Percentiles rank a stretch among this genome's conserved stretches.
These are phyloP conservation scores for Globodera ellingtonae DNA, from an alignment of 1,140 invertebrate species.

Conservation along the genomic window DNA sequence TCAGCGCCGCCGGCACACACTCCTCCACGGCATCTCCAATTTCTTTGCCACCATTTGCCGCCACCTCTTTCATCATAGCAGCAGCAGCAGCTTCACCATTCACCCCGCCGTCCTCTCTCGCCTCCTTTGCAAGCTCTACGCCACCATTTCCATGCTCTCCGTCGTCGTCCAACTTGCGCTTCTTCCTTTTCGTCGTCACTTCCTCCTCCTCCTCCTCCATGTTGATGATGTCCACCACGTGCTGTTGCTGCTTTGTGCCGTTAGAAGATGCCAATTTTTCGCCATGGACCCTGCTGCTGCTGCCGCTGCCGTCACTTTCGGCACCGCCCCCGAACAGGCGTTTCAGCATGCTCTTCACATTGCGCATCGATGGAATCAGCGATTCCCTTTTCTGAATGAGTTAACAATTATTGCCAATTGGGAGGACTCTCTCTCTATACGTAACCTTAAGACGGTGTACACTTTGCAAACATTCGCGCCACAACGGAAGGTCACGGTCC, in stretches of 20 bases:
- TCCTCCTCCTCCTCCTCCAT: background rate
- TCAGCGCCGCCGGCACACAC: no score
- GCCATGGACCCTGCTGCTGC: background rate
- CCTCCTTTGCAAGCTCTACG: background rate
- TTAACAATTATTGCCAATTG: no score
- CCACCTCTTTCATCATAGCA: background rate
- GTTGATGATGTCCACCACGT: background rate
- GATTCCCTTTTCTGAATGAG: slow-evolving; percentile 27
- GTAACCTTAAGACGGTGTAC: slow-evolving; percentile 22
- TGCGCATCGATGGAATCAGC: slow-evolving; percentile 19
- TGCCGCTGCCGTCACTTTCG: background rate
- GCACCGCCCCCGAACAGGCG: slow-evolving; percentile 19
- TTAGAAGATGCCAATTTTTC: background rate
- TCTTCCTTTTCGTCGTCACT: background rate
- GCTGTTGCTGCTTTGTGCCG: background rate
- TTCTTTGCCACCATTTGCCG: slow-evolving; percentile 1
- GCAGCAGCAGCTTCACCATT: background rate
- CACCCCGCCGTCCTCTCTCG: background rate
- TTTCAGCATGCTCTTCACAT: slow-evolving; percentile 31
- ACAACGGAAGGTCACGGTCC: slow-evolving; percentile 20
- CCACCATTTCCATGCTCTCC: no score
- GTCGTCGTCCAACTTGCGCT: background rate
- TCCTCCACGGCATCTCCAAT: background rate
- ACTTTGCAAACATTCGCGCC: slow-evolving; percentile 25
- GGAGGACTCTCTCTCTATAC: no score